phyloP scores from a whole-genome alignment of 2,113 vertebrate species.

The Apistogramma diplotaenia region DNA sequence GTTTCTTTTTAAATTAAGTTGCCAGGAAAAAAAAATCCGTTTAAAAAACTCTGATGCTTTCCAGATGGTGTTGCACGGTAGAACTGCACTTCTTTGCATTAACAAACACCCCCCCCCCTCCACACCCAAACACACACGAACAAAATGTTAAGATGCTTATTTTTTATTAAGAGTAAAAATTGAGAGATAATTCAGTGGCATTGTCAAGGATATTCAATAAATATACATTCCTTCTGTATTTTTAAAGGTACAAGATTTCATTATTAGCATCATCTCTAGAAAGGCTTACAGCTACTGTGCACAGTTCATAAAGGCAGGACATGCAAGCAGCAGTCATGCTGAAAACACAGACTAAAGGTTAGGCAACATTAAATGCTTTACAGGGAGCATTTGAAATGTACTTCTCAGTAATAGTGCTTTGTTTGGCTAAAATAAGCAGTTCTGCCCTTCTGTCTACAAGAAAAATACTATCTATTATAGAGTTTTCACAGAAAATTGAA shows the following conservation, averaged over 20 bases:
- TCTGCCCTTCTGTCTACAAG: background rate
- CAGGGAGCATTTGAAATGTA: constrained; percentile 4
- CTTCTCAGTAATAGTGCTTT: background rate
- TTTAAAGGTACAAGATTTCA: constrained; percentile 59
- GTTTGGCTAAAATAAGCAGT: constrained; percentile 4
- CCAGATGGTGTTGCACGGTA: too few relatives aligned
- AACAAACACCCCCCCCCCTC: too few relatives aligned
- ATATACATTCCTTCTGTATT: constrained; percentile 68
- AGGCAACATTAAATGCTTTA: constrained; percentile 44
- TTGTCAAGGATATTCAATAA: constrained; percentile 62
- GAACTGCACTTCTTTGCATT: too few relatives aligned
- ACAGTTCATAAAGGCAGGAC: constrained; percentile 64
- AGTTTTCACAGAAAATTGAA: background rate
- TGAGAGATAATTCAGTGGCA: constrained; percentile 39
- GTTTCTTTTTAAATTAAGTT: too few relatives aligned
- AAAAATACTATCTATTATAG: background rate
- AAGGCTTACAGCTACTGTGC: constrained; percentile 53
- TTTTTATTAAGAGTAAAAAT: constrained; percentile 75
- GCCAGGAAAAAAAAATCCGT: too few relatives aligned
- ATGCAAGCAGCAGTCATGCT: constrained; percentile 72
- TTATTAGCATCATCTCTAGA: constrained; percentile 34
- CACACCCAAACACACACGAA: background rate
- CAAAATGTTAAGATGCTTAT: constrained; percentile 5
- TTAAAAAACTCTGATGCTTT: too few relatives aligned
- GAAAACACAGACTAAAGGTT: constrained; percentile 43